Evolutionary conservation across 2,113 vertebrate species (phyloP).

Genomic region (Psilopogon haemacephalus): DNA sequence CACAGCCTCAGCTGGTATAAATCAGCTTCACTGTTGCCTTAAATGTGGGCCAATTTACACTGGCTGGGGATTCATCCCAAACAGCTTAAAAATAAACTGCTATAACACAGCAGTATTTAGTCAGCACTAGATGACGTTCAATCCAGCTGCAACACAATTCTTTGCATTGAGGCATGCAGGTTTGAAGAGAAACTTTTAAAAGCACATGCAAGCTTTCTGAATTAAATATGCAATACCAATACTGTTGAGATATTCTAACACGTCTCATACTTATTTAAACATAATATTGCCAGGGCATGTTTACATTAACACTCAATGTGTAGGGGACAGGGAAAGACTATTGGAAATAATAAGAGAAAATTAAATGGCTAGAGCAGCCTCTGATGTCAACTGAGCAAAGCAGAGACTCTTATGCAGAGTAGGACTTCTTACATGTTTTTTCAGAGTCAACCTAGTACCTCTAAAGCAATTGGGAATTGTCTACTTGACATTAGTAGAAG

Average conservation of each 20-base stretch:
- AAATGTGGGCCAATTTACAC: conserved; percentile 57
- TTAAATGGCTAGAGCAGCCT: not conserved
- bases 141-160: not conserved
- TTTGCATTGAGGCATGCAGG: not conserved
- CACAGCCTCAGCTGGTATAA: conserved; percentile 64
- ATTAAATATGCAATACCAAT: conserved; percentile 60
- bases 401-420: not conserved
- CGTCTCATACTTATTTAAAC: conserved; percentile 27
- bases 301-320: conserved; percentile 22
- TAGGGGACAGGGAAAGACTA: not conserved
- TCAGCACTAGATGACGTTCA: conserved; percentile 1
- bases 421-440: not conserved
- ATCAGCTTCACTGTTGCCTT: conserved; percentile 65
- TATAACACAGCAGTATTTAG: conserved; percentile 4
- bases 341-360: not conserved
- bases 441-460: not conserved
- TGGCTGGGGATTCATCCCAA: conserved; percentile 50
- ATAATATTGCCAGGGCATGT: conserved; percentile 13
- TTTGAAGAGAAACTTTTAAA: conserved; percentile 36
- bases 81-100: conserved; percentile 29
- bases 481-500: not conserved
- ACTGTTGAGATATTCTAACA: not conserved
- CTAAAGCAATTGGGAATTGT: not conserved
- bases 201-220: conserved; percentile 60
- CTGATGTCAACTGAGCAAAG: not conserved